Percentiles rank a stretch among this genome's conserved stretches.
Conservation (phyloP, 2,113 vertebrate species). For the Gymnorhina tibicen region DNA sequence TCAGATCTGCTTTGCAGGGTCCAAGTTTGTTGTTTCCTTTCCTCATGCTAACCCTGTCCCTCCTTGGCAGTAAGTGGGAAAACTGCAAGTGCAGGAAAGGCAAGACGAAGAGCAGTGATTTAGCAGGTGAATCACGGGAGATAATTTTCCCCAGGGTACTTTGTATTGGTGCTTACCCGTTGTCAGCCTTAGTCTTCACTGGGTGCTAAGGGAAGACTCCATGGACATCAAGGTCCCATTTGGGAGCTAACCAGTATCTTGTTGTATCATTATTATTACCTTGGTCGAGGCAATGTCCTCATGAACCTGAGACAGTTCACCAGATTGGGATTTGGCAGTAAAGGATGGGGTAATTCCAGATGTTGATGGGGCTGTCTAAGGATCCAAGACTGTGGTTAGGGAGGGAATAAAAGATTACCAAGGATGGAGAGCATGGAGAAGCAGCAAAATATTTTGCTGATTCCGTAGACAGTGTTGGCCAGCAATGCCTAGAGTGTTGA, state of each 20-base stretch:
- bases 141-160: not conserved
- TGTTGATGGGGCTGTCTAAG: not conserved
- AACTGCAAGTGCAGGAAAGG: not conserved
- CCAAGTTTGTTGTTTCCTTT: not conserved
- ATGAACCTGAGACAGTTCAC: not conserved
- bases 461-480: not conserved
- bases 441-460: conserved; percentile 30
- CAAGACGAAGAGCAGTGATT: not conserved
- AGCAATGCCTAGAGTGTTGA: not conserved
- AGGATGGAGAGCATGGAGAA: not conserved
- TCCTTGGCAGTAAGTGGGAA: not conserved
- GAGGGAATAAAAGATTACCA: not conserved
- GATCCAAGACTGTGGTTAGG: not conserved
- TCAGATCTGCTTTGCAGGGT: not conserved
- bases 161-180: not conserved
- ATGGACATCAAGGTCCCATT: not conserved
- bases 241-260: not conserved
- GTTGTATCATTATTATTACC: not conserved
- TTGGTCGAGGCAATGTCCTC: not conserved
- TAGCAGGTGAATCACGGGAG: not conserved
- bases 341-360: not conserved
- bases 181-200: not conserved
- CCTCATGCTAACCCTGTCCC: not conserved
- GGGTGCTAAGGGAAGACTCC: not conserved
- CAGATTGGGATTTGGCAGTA: not conserved